Evolutionary conservation across 2,797 vertebrate species (phyloP).

Genomic region (Smutsia temminckii): DNA sequence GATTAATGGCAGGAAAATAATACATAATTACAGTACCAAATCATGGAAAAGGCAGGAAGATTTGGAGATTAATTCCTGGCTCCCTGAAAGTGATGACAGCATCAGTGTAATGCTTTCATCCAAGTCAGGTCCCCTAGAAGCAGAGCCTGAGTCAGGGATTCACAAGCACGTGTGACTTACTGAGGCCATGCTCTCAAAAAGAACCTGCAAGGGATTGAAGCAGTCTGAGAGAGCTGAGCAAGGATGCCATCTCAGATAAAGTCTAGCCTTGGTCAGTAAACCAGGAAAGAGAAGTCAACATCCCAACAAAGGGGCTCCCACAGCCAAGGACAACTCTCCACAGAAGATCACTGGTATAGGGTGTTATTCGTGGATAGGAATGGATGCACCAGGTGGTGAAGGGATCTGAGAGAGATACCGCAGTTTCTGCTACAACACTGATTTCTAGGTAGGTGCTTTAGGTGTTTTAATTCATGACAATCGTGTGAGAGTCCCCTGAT

Average conservation of each 20-base stretch:
- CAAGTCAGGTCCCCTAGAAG: background rate
- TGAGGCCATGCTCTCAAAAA: background rate
- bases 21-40: background rate
- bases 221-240: background rate
- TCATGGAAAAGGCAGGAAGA: background rate
- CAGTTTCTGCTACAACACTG: background rate
- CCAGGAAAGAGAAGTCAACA: background rate
- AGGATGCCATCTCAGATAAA: background rate
- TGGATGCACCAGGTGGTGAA: background rate
- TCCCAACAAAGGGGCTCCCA: background rate
- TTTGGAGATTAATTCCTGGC: background rate
- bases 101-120: background rate
- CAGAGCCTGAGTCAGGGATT: background rate
- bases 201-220: too few species aligned
- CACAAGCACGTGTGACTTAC: background rate
- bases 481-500: background rate
- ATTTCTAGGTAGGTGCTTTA: background rate
- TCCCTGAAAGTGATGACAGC: background rate
- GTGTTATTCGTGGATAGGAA: background rate
- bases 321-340: background rate
- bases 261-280: background rate
- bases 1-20: background rate
- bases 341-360: background rate
- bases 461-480: background rate
- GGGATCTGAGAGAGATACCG: background rate